phyloP scores from a whole-genome alignment of 2,888 invertebrate genomes.

The Cryptops parisi region DNA sequence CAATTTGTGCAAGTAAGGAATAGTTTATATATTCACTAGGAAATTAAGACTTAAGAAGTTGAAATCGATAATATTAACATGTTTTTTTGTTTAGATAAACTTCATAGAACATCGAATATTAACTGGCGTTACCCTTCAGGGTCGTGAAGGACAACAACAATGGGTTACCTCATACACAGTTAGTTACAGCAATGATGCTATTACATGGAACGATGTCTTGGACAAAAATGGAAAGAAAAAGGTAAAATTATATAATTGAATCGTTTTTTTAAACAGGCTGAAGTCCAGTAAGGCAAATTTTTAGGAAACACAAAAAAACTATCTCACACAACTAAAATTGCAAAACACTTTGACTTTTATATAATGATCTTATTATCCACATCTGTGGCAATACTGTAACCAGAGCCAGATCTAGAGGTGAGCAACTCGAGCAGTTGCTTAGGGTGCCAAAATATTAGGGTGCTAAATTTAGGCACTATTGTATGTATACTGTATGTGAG shows the following conservation, averaged over 20 bases:
- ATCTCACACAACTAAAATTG: too few species aligned
- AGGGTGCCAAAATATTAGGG: too few species aligned
- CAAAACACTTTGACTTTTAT: not conserved
- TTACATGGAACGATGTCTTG: conserved; percentile 41
- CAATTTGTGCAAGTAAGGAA: conserved; percentile 21
- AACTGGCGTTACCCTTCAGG: conserved; percentile 59
- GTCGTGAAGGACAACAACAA: conserved; percentile 37
- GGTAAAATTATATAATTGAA: not conserved
- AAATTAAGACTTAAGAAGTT: too few species aligned
- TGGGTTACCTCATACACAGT: conserved; percentile 64
- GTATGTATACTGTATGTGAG: too few species aligned
- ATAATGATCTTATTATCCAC: too few species aligned
- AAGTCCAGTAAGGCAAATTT: too few species aligned
- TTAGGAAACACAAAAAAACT: too few species aligned
- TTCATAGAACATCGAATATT: conserved; percentile 58
- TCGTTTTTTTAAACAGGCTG: not conserved
- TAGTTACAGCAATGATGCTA: conserved; percentile 53
- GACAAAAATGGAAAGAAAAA: conserved; percentile 28
- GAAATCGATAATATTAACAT: too few species aligned
- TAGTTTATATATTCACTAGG: not conserved
- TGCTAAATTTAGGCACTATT: too few species aligned
- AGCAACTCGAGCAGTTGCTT: too few species aligned
- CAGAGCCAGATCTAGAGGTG: too few species aligned
- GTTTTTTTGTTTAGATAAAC: conserved; percentile 45
- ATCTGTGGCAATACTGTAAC: too few species aligned